Conservation (phyloP, 23 tunicate species). For the Diplosoma virens region DNA sequence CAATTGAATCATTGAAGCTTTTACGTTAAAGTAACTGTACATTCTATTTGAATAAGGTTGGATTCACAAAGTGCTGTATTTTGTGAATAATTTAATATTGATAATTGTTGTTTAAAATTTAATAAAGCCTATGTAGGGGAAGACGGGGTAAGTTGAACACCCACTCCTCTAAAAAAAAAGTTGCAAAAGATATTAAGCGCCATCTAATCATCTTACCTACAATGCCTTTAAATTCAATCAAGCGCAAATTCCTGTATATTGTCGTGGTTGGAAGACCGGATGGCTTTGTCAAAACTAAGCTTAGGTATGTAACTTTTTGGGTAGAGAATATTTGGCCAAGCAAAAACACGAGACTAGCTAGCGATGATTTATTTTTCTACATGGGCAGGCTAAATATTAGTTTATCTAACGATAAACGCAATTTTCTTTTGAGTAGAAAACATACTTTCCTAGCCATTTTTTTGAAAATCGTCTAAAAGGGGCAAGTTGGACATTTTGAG, state of each 20-base stretch:
- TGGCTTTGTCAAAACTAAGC: neutral
- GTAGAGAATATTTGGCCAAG: neutral
- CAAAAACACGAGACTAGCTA: neutral
- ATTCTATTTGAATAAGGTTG: too few species aligned
- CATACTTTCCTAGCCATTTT: neutral
- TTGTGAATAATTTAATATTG: too few species aligned
- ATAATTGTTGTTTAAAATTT: too few species aligned
- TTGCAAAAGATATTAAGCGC: neutral
- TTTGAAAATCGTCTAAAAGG: neutral
- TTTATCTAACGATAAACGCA: neutral
- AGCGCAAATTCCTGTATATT: neutral
- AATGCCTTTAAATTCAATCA: neutral
- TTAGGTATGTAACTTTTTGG: neutral
- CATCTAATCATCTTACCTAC: neutral
- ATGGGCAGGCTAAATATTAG: neutral
- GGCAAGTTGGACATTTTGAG: neutral
- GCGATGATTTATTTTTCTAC: neutral
- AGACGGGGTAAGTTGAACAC: too few species aligned
- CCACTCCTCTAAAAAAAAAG: neutral
- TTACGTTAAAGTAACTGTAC: too few species aligned
- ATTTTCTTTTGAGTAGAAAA: too few species aligned
- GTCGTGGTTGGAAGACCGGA: neutral
- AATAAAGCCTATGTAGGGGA: too few species aligned
- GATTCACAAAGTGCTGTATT: too few species aligned
- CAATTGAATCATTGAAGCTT: too few species aligned